phyloP scores from a whole-genome alignment of 2,113 vertebrate genomes.

The Tyrannus savana region DNA sequence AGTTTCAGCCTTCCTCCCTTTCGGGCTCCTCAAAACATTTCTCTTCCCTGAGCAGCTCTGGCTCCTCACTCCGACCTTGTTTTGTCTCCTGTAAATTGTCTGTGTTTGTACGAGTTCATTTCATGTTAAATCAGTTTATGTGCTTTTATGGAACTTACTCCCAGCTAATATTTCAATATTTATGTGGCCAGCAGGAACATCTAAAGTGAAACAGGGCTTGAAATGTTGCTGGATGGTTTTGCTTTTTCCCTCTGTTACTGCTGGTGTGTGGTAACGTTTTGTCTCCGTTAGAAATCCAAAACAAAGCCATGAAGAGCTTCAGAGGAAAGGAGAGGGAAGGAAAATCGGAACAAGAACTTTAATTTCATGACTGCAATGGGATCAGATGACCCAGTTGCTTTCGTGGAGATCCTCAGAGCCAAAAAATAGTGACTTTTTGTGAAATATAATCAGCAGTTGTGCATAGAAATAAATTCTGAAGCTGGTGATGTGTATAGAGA shows the following conservation, averaged over 20 bases:
- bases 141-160: neutral
- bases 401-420: constrained; percentile 21
- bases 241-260: neutral
- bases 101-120: neutral
- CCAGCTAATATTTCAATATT: neutral
- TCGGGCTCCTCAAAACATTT: neutral
- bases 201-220: neutral
- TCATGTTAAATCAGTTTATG: neutral
- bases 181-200: neutral
- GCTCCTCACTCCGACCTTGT: neutral
- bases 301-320: constrained; percentile 18
- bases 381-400: constrained; percentile 1
- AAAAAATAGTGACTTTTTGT: neutral
- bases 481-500: neutral
- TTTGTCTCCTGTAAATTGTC: neutral
- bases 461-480: neutral
- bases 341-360: neutral
- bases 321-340: neutral
- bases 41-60: neutral
- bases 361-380: neutral
- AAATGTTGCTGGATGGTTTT: neutral
- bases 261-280: neutral
- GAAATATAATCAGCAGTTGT: neutral
- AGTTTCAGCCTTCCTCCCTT: neutral
- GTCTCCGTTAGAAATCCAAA: neutral